Base-by-base conservation (phyloP, 2,797 vertebrate genomes). In the Parambassis ranga region DNA sequence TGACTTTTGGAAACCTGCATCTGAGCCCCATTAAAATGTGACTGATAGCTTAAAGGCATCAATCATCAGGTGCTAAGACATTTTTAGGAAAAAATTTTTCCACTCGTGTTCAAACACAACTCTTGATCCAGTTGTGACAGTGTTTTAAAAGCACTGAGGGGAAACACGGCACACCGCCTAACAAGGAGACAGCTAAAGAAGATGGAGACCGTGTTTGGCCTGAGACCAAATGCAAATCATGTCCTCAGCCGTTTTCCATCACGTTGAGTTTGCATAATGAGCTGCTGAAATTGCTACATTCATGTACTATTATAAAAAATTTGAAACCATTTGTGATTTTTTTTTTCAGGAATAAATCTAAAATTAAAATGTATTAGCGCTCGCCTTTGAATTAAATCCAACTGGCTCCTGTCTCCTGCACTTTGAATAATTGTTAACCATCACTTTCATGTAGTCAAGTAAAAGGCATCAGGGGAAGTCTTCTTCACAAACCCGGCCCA, bases 391-490 rank as follows among this genome's bases (percentile, higher is more conserved):
- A 22, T 31, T 19, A 11, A 28, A 33, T 20, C 7, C 43, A 46
- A 7, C 15, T 16, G 3, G 2, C 10, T 53, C 9, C 2, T 5
- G 14, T 39, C 10, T 16, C 1, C 42, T 42, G 37, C 2, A 11
- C 23, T 58, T 16, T 9, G 7, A 71, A 52, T 43, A 35, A 66
- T 10, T 20, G 35, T 61, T 27, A 43, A 53, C 14, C 23, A 49
- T 51, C 11, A 30, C 38, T 51, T 57, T 67, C 14, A 31, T 15
- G n/a, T n/a, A n/a, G 36, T 42, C 24, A 20, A 56, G 65, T 60
- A 22, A 49, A 62, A 14, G 48, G 48, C 41, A 27, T 42, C 14
- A 20, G 20, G 9, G 13, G 38, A 35, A 13, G 39, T 6, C 18
- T 49, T 30, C 20, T 49, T 36, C 53, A 61, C 37, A 58, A 38